Evolutionary conservation across 2,113 vertebrate species (phyloP).

Genomic region (Tenebrosternarchus preto): DNA sequence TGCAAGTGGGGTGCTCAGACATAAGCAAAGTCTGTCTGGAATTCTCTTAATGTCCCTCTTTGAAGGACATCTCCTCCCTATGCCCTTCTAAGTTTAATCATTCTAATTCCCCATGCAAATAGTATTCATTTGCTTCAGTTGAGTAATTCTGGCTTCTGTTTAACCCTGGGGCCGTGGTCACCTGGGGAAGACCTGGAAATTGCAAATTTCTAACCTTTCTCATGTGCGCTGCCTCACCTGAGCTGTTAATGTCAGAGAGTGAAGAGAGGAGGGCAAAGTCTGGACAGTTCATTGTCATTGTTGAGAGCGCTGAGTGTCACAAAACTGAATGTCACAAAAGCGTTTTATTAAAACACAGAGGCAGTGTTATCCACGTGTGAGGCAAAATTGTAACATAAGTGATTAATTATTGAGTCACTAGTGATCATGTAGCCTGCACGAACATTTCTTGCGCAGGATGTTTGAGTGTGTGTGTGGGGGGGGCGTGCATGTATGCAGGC

Average conservation of each 20-base stretch:
- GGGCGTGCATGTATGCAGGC: not conserved
- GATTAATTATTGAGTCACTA: constrained; percentile 49
- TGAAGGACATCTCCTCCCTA: constrained; percentile 80
- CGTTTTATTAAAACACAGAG: not conserved
- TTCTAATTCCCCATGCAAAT: constrained; percentile 86
- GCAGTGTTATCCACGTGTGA: constrained; percentile 18
- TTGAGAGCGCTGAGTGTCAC: constrained; percentile 16
- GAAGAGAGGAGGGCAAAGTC: constrained; percentile 46
- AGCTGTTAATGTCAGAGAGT: constrained; percentile 65
- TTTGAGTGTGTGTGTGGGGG: constrained; percentile 30
- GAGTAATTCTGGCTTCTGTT: constrained; percentile 85
- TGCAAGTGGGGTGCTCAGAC: constrained; percentile 27
- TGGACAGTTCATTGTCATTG: constrained; percentile 63
- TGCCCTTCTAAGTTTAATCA: constrained; percentile 89
- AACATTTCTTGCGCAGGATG: constrained; percentile 6
- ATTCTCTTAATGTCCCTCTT: constrained; percentile 32
- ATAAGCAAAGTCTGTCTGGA: constrained; percentile 43
- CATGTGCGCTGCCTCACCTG: constrained; percentile 32
- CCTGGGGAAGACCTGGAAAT: constrained; percentile 50
- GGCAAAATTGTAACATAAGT: constrained; percentile 9
- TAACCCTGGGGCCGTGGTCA: constrained; percentile 73
- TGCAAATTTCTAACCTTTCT: constrained; percentile 42
- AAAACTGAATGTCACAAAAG: too few relatives aligned
- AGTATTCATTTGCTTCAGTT: constrained; percentile 83
- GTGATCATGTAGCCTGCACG: not conserved